phyloP scores from a whole-genome alignment of 92 coral and sea anemone genomes.

The Palythoa grandis region DNA sequence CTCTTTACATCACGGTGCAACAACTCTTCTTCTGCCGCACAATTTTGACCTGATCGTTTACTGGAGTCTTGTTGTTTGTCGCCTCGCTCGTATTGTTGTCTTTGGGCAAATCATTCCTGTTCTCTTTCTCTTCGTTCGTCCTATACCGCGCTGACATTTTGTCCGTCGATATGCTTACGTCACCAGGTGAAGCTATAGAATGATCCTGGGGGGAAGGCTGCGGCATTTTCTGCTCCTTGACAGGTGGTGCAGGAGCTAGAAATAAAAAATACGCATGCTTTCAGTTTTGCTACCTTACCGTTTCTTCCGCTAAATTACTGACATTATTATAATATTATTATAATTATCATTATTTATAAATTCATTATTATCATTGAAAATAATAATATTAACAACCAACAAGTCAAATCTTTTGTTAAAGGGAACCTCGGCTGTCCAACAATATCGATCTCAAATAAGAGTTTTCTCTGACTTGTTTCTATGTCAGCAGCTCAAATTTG shows the following conservation, averaged over 20 bases:
- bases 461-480: no score
- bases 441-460: no score
- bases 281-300: neutral
- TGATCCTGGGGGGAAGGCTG: slow-evolving; percentile 35
- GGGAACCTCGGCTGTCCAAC: no score
- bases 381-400: no score
- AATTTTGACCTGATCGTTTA: slow-evolving; percentile 41
- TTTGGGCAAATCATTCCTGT: slow-evolving; percentile 28
- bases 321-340: neutral
- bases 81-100: slow-evolving; percentile 2
- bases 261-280: neutral
- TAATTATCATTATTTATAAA: no score
- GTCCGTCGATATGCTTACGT: slow-evolving; percentile 67
- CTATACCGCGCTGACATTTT: slow-evolving; percentile 53
- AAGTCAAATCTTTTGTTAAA: no score
- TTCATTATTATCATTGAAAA: no score
- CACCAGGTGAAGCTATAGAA: slow-evolving; percentile 55
- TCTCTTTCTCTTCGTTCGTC: slow-evolving; percentile 15
- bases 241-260: slow-evolving; percentile 27
- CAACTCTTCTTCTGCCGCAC: slow-evolving; percentile 78
- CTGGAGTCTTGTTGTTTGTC: slow-evolving; percentile 21
- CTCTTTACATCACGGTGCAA: slow-evolving; percentile 75
- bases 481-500: no score
- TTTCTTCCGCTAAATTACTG: neutral
- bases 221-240: slow-evolving; percentile 27